phyloP scores from a whole-genome alignment of 2,113 vertebrate species.

The Thomomys bottae region DNA sequence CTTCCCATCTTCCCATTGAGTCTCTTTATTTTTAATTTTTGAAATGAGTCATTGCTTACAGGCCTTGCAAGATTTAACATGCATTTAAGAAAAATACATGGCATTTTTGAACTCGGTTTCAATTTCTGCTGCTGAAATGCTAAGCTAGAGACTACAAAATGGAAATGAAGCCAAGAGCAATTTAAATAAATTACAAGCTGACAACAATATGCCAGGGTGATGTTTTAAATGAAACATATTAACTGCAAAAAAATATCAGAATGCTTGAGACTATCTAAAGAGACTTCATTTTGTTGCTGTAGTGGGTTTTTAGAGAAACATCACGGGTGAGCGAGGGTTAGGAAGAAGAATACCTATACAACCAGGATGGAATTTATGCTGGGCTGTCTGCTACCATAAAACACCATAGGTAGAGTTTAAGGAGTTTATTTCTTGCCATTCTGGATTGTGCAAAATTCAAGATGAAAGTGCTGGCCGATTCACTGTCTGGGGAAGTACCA shows the following conservation, averaged over 20 bases:
- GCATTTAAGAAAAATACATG: constrained; percentile 22
- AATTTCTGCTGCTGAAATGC: constrained; percentile 60
- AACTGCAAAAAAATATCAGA: constrained; percentile 80
- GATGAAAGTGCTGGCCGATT: neutral
- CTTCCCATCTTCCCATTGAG: constrained; percentile 2
- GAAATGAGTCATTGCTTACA: constrained; percentile 53
- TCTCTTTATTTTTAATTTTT: constrained; percentile 50
- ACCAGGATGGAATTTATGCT: neutral
- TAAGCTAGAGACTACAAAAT: constrained; percentile 57
- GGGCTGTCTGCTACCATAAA: neutral
- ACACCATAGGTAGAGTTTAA: neutral
- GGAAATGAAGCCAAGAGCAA: constrained; percentile 67
- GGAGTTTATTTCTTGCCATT: neutral
- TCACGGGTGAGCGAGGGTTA: neutral
- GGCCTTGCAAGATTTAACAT: constrained; percentile 43
- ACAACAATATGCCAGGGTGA: constrained; percentile 71
- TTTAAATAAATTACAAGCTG: constrained; percentile 79
- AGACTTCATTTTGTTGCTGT: constrained; percentile 70
- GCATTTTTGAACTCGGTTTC: constrained; percentile 61
- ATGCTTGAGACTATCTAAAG: constrained; percentile 66
- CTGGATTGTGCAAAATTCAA: neutral
- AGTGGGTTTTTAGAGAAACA: constrained; percentile 54
- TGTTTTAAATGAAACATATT: constrained; percentile 81
- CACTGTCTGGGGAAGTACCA: neutral
- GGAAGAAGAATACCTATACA: neutral